Evolutionary conservation across 2,888 invertebrate genomes (phyloP).

Genomic region (Hydrotaea diabolus): DNA sequence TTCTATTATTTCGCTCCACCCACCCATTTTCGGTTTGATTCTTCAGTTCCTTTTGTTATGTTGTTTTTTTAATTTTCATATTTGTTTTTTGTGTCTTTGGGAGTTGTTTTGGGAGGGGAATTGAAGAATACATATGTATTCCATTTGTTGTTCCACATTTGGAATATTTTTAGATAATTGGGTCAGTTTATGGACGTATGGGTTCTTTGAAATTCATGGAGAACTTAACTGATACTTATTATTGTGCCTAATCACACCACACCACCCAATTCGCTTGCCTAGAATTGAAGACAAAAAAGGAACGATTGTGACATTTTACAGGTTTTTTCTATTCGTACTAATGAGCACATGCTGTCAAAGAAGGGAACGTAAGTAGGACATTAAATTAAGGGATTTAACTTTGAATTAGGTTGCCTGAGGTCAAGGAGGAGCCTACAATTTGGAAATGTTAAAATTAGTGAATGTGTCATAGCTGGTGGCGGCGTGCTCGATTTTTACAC

Average conservation of each 20-base stretch:
- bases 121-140: not conserved
- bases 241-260: not conserved
- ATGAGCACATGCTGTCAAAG: too few species aligned
- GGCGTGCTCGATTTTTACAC: too few species aligned
- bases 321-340: not conserved
- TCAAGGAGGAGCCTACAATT: too few species aligned
- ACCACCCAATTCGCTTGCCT: too few species aligned
- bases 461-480: too few species aligned
- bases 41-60: not conserved
- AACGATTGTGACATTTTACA: not conserved
- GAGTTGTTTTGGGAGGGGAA: conserved; percentile 5
- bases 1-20: not conserved
- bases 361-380: too few species aligned
- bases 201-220: not conserved
- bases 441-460: too few species aligned
- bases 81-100: not conserved
- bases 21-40: not conserved
- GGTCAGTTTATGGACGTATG: conserved; percentile 25
- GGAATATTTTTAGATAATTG: conserved; percentile 33
- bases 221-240: not conserved
- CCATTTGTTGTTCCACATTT: conserved; percentile 27
- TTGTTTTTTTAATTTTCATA: not conserved
- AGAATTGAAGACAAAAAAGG: not conserved
- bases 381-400: too few species aligned
- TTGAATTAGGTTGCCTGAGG: too few species aligned